phyloP scores from a whole-genome alignment of 2,888 invertebrate genomes.

The Caenorhabditis afra region DNA sequence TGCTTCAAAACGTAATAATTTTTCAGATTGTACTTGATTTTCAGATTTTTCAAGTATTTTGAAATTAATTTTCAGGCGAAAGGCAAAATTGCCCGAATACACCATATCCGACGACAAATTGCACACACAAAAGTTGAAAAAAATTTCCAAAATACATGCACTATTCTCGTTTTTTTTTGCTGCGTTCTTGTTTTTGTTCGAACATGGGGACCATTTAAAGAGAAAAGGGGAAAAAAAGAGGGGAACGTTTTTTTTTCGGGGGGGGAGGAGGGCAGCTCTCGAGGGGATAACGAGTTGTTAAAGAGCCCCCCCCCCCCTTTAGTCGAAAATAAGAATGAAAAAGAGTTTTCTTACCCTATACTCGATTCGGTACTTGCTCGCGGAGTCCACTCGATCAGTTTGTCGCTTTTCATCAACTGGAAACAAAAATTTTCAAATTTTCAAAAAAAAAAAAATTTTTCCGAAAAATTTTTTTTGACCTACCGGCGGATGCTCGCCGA shows the following conservation, averaged over 20 bases:
- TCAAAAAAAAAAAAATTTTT: background rate
- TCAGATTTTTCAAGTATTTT: no score
- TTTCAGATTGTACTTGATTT: no score
- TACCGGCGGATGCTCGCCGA: constrained; percentile 38
- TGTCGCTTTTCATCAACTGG: constrained; percentile 68
- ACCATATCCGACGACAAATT: no score
- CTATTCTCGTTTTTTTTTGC: no score
- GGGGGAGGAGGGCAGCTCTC: constrained; percentile 7
- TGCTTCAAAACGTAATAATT: no score
- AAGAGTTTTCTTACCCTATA: constrained; percentile 19
- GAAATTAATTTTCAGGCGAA: no score
- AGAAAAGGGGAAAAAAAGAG: no score
- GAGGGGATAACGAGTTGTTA: constrained; percentile 40
- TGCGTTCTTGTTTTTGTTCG: no score
- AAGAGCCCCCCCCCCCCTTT: constrained; percentile 10
- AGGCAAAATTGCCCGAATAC: no score
- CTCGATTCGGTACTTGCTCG: constrained; percentile 55
- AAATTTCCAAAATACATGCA: no score
- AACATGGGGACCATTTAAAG: no score
- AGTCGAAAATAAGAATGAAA: constrained; percentile 5
- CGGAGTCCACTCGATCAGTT: constrained; percentile 68
- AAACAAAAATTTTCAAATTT: constrained; percentile 22
- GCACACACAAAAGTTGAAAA: no score
- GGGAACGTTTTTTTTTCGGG: constrained; percentile 2
- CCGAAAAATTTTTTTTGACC: constrained; percentile 3